Conservation (phyloP, 2,113 vertebrate genomes). For the Drymodes brunneopygia region DNA sequence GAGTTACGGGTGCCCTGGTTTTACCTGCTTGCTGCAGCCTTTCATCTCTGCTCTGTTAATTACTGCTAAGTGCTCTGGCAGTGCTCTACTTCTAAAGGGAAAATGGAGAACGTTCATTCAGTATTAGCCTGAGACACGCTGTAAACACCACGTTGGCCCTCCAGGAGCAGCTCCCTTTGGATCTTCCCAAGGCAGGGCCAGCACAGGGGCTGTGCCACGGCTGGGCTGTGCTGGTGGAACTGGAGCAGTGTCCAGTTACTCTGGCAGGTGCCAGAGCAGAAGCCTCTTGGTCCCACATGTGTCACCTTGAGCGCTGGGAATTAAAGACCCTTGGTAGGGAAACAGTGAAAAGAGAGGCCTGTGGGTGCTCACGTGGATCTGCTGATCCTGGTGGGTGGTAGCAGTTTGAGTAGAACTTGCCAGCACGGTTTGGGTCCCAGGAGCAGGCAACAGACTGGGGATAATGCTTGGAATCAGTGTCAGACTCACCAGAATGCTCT, state of each 20-base stretch:
- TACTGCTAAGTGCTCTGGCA: slow-evolving; percentile 21
- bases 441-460: background rate
- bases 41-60: slow-evolving; percentile 35
- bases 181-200: background rate
- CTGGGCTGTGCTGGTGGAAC: background rate
- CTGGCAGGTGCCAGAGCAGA: background rate
- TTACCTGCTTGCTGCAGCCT: background rate
- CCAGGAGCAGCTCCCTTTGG: background rate
- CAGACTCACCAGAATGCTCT: background rate
- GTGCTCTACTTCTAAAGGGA: background rate
- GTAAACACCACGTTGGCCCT: accelerated
- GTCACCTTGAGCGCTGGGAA: background rate
- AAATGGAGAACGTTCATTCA: background rate
- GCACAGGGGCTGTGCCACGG: accelerated
- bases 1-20: background rate
- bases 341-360: accelerated
- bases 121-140: accelerated
- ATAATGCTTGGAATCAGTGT: background rate
- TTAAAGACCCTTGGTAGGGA: background rate
- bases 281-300: accelerated
- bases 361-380: background rate
- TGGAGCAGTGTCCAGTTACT: background rate
- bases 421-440: background rate
- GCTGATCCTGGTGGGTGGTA: accelerated
- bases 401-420: background rate